These are phyloP conservation scores for Exephanes ischioxanthus DNA, from an alignment of 2,888 invertebrate genomes.

Conservation along the genomic window DNA sequence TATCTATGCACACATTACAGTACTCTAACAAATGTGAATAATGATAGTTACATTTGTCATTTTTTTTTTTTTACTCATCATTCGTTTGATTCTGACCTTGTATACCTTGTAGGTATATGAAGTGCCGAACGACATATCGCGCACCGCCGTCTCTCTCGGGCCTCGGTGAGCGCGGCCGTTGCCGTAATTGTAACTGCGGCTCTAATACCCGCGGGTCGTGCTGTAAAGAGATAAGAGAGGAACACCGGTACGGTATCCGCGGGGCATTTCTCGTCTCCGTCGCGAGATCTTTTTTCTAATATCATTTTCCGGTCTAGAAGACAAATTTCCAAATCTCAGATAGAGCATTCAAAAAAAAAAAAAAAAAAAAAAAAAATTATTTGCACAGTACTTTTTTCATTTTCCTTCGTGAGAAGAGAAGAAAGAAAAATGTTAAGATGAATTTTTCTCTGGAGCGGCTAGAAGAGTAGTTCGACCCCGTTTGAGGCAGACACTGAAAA, in stretches of 20 bases:
- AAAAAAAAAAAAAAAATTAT: too few relatives aligned
- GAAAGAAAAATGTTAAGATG: too few relatives aligned
- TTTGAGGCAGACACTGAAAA: too few relatives aligned
- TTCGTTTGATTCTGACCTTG: conserved; percentile 70
- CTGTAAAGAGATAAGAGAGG: conserved; percentile 71
- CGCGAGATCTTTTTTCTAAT: conserved; percentile 35
- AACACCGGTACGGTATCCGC: conserved; percentile 59
- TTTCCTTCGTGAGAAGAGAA: too few relatives aligned
- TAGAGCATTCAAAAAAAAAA: too few relatives aligned
- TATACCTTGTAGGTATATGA: conserved; percentile 73
- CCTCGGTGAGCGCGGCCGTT: conserved; percentile 67
- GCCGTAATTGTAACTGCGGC: conserved; percentile 63
- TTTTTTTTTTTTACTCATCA: conserved; percentile 33
- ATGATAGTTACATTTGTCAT: conserved; percentile 20
- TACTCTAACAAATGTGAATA: background rate
- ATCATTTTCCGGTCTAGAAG: conserved; percentile 29
- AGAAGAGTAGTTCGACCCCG: too few relatives aligned
- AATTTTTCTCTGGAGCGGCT: too few relatives aligned
- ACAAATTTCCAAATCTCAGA: background rate
- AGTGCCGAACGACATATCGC: conserved; percentile 73
- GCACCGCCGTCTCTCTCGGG: conserved; percentile 68
- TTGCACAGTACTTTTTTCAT: too few relatives aligned
- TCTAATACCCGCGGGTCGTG: conserved; percentile 69
- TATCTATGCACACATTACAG: conserved; percentile 34
- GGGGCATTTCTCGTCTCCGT: conserved; percentile 35